Evolutionary conservation across 2,113 vertebrate species (phyloP), one percentile per base, ranked within the genome.

Genomic region (Herpetotheres cachinnans): DNA sequence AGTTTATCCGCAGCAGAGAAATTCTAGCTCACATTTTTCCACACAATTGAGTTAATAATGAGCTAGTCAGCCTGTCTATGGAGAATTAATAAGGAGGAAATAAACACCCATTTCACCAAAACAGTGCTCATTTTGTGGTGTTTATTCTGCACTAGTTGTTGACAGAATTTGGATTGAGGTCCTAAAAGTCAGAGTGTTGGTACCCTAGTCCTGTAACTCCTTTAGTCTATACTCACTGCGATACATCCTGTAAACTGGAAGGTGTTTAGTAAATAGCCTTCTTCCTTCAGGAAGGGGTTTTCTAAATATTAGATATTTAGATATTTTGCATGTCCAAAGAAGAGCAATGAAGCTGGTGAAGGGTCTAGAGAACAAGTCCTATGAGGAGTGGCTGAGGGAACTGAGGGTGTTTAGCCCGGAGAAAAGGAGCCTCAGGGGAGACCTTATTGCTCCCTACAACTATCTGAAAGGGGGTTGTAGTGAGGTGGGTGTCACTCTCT

Each of bases 401-500:
- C 36, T 77, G 62, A 19, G 10, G 6, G 3, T 56, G 32, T 49
- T 69, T 9, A 32, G 30, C 3, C 3, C 74, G 69, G 61, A 82
- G 15, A 49, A 74, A 7, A 42, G 4, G 7, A 49, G 54, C 6
- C 12, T 49, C 2, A 11, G 11, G 54, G 10, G 29, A 25, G 38
- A 69, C 14, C 21, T 49, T 8, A 10, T 17, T 0, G 0, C 13
- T 34, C 18, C 24, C n/a, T 76, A 10, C 26, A 56, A 4, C 36
- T 38, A 1, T 42, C 49, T 50, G 26, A 44, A 21, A 38, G 25
- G 34, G 67, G 27, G 36, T 10, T 44, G 42, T 42, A 49, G 26
- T 0, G 4, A 49, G n/a, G n/a, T 74, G 47, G 20, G 19, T 0
- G 5, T 27, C 0, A 0, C 21, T 34, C 42, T 70, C 32, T 70